Percentiles rank a stretch among this genome's conserved stretches.
These are phyloP conservation scores for Xenotilapia longispinis DNA, from an alignment of 2,113 vertebrate species.

Conservation along the genomic window DNA sequence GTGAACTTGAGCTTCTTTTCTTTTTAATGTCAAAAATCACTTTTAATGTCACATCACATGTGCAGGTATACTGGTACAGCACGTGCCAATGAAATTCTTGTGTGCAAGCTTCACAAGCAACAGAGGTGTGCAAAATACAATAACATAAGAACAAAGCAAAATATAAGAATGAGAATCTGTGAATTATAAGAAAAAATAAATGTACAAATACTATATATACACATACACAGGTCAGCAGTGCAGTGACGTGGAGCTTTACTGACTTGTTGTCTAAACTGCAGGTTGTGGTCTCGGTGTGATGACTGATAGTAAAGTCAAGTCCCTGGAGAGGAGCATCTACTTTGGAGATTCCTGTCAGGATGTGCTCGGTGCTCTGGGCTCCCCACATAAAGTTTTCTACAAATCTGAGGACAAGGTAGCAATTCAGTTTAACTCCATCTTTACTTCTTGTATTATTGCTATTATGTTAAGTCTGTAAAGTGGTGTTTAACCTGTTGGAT, in stretches of 20 bases:
- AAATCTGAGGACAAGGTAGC: constrained; percentile 97
- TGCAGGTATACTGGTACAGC: no score
- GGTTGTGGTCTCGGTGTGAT: constrained; percentile 85
- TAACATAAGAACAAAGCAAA: no score
- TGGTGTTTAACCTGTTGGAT: background rate
- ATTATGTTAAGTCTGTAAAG: background rate
- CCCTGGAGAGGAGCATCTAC: constrained; percentile 87
- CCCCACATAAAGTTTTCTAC: constrained; percentile 97
- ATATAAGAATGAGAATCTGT: no score
- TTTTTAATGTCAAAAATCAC: background rate
- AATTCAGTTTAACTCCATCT: background rate
- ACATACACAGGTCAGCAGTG: background rate
- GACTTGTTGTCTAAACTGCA: constrained; percentile 32
- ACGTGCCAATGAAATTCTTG: no score
- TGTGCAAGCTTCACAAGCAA: no score
- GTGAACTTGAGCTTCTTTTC: background rate
- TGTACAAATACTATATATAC: no score
- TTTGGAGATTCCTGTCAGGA: constrained; percentile 98
- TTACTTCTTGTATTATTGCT: background rate
- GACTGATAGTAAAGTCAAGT: constrained; percentile 89
- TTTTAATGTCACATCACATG: background rate
- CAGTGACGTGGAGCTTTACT: background rate
- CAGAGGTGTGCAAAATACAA: no score
- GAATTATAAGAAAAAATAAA: no score
- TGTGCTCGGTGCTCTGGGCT: constrained; percentile 90